Conservation (phyloP, 2,888 invertebrate species). For the Drosophila kuntzei region DNA sequence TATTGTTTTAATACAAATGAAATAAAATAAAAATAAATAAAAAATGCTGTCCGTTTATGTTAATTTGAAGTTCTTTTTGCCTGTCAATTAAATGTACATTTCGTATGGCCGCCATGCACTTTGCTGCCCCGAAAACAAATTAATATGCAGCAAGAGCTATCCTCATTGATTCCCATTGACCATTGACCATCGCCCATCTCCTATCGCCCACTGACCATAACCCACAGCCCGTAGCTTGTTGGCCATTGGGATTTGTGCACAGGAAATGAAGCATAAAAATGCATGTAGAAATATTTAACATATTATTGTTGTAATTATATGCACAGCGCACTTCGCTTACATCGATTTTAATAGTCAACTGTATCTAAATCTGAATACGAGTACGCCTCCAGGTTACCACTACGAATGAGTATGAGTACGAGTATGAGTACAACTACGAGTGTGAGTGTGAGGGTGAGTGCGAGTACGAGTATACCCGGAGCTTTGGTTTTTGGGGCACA, state of each 20-base stretch:
- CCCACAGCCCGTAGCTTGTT: no score
- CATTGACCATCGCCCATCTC: background rate
- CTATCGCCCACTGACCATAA: conserved; percentile 25
- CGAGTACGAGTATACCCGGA: conserved; percentile 12
- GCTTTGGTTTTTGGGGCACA: conserved; percentile 46
- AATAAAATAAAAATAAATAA: conserved; percentile 37
- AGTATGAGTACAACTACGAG: conserved; percentile 3
- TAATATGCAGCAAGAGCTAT: conserved; percentile 74
- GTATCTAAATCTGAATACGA: conserved; percentile 51
- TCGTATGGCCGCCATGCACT: conserved; percentile 79
- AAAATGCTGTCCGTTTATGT: conserved; percentile 61
- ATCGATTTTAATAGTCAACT: conserved; percentile 73
- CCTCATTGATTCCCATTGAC: conserved; percentile 41
- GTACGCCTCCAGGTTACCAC: conserved; percentile 33
- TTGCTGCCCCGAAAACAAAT: conserved; percentile 57
- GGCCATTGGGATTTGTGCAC: conserved; percentile 36
- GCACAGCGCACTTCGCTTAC: conserved; percentile 62
- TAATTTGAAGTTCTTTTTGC: conserved; percentile 56
- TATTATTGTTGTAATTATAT: conserved; percentile 70
- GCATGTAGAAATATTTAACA: conserved; percentile 67
- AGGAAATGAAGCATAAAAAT: conserved; percentile 78
- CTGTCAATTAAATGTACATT: conserved; percentile 78
- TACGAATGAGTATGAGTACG: conserved; percentile 9
- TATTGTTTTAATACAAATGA: conserved; percentile 53
- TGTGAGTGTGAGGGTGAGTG: conserved; percentile 9